phyloP scores from a whole-genome alignment of 2,113 vertebrate genomes.

The Taurulus bubalis region DNA sequence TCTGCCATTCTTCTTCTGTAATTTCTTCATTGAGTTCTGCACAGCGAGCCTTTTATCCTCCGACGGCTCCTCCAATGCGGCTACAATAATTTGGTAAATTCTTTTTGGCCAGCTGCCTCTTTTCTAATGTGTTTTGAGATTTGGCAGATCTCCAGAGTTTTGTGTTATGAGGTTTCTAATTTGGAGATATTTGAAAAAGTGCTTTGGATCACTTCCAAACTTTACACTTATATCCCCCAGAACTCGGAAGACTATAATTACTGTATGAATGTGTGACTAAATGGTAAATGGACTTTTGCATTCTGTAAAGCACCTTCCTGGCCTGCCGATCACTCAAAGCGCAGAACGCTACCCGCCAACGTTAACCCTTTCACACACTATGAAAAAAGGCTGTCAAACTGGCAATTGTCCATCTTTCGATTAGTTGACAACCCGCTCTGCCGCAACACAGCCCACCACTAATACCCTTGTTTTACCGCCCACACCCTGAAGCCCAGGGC shows the following conservation, averaged over 20 bases:
- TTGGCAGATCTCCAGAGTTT: not conserved
- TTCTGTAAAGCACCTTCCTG: not conserved
- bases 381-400: not conserved
- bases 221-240: not conserved
- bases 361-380: not conserved
- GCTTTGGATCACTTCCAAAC: not conserved
- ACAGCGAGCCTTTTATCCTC: not conserved
- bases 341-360: not conserved
- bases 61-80: not conserved
- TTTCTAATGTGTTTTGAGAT: not conserved
- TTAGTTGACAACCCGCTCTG: not conserved
- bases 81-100: not conserved
- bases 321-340: not conserved
- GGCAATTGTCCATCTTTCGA: not conserved
- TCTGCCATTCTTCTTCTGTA: not conserved
- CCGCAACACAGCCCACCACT: not conserved
- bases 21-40: not conserved
- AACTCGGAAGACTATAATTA: not conserved
- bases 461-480: not conserved
- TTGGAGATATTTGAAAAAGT: not conserved
- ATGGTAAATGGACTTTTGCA: not conserved
- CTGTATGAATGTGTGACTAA: not conserved
- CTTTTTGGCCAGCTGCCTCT: not conserved
- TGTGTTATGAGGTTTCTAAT: not conserved
- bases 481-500: not conserved